Conservation (phyloP, 2,888 invertebrate species). For the Bedellia somnulentella region DNA sequence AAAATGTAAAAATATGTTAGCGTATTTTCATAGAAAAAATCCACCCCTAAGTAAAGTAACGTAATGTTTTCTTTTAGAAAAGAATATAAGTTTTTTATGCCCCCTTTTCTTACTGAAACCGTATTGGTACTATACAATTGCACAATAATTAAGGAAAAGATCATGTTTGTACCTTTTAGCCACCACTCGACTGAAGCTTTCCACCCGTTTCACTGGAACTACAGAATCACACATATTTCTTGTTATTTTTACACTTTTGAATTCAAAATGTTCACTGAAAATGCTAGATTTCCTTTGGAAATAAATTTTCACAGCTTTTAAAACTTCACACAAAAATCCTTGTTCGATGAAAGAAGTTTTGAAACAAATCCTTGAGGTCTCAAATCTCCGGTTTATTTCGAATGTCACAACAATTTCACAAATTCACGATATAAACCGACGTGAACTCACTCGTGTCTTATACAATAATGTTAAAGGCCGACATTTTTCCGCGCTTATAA, state of each 20-base stretch:
- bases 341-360: too few species aligned
- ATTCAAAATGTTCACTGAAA: conserved; percentile 28
- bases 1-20: too few species aligned
- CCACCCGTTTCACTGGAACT: conserved; percentile 45
- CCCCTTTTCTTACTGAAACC: too few species aligned
- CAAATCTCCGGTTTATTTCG: too few species aligned
- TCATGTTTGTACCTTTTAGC: conserved; percentile 41
- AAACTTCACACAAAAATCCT: conserved; percentile 20
- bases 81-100: too few species aligned
- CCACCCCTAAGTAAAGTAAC: too few species aligned
- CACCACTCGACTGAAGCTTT: conserved; percentile 46
- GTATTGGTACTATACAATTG: neutral
- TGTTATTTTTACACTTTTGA: conserved; percentile 33
- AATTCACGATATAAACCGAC: conserved; percentile 22
- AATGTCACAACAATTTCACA: conserved; percentile 56
- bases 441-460: conserved; percentile 21
- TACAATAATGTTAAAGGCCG: conserved; percentile 22
- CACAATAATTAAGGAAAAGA: conserved; percentile 1
- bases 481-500: conserved; percentile 20
- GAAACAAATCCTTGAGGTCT: conserved; percentile 12
- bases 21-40: too few species aligned
- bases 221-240: conserved; percentile 47
- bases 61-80: too few species aligned
- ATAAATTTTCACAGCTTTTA: conserved; percentile 21
- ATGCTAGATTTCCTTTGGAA: conserved; percentile 11